Evolutionary conservation across 1,140 invertebrate species (phyloP), one percentile per base, ranked within the genome.

Genomic region (Stratiolaelaps scimitus): DNA sequence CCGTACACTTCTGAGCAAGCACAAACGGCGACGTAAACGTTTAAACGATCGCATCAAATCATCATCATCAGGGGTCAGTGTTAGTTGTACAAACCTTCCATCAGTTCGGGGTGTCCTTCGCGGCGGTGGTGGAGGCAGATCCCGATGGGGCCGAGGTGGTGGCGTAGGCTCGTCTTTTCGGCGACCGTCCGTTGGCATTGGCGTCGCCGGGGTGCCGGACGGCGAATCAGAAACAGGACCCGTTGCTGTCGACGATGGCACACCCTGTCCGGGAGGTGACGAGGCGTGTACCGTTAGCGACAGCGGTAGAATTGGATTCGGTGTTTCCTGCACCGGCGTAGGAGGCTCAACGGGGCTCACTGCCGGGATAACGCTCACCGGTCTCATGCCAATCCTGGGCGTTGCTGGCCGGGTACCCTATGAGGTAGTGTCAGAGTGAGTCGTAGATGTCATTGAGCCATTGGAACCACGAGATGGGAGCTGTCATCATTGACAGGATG

Each of bases 281-380:
- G 17, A 20, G 34, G 34, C 34, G 34, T 60, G 23, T 60, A 26
- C 34, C 23, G 17, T 26, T 10, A 29, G 53, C 26, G 53, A 15
- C 2, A 29, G 20, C 53, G 53, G 23, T 26, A 23, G 23, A 15
- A 26, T 60, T 20, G 53, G 26, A 6, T 34, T 60, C 4, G 53
- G 67, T 29, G 19, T 68, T 17, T 67, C 45, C 13, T 44, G 66
- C 34, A 40, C 43, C n/a, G 30, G 43, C 5, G 15, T 66, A 6
- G 67, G 44, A 7, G 64, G 13, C 66, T 64, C 20, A 44, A 29
- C 19, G 56, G 64, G 15, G 34, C 19, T 34, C 34, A 65, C 26
- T 17, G 48, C 15, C 7, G 43, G 23, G 29, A 45, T 43, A 64
- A 64, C 44, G 5, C 34, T 10, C 34, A 40, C 34, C 34, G 34